These are phyloP conservation scores for Etheostoma perlongum DNA, from an alignment of 2,797 vertebrate species.

Conservation along the genomic window DNA sequence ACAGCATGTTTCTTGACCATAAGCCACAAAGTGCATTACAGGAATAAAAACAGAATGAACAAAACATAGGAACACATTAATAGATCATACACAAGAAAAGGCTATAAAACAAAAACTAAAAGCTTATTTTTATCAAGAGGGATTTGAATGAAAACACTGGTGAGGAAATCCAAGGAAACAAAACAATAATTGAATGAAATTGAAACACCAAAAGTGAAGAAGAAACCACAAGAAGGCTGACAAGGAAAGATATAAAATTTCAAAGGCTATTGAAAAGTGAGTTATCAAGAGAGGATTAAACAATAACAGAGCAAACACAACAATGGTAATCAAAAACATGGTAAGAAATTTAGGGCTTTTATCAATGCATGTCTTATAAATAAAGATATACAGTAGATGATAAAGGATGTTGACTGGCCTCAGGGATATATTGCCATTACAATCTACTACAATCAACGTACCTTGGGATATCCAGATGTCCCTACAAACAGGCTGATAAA, in stretches of 20 bases:
- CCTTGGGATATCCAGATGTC: neutral
- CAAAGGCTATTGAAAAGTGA: slow-evolving; percentile 31
- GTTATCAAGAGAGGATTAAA: slow-evolving; percentile 37
- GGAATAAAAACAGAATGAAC: slow-evolving; percentile 16
- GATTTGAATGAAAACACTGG: slow-evolving; percentile 25
- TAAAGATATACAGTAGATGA: neutral
- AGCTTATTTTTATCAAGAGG: slow-evolving; percentile 14
- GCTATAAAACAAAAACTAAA: slow-evolving; percentile 22
- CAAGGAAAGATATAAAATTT: slow-evolving; percentile 26
- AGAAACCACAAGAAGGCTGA: slow-evolving; percentile 9
- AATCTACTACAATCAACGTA: neutral
- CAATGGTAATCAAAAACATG: slow-evolving; percentile 7
- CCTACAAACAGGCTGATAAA: neutral
- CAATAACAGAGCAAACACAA: slow-evolving; percentile 8
- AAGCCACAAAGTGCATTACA: slow-evolving; percentile 21
- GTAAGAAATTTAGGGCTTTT: slow-evolving; percentile 5
- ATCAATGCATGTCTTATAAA: neutral
- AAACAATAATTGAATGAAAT: slow-evolving; percentile 25
- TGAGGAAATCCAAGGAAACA: slow-evolving; percentile 23
- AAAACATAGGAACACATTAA: slow-evolving; percentile 17
- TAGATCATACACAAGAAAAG: slow-evolving; percentile 12
- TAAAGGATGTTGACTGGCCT: neutral
- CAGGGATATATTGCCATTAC: slow-evolving; percentile 1
- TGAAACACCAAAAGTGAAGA: slow-evolving; percentile 15
- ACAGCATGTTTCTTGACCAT: slow-evolving; percentile 4